phyloP scores from a whole-genome alignment of 2,888 invertebrate species.

The Drosophila eohydei region DNA sequence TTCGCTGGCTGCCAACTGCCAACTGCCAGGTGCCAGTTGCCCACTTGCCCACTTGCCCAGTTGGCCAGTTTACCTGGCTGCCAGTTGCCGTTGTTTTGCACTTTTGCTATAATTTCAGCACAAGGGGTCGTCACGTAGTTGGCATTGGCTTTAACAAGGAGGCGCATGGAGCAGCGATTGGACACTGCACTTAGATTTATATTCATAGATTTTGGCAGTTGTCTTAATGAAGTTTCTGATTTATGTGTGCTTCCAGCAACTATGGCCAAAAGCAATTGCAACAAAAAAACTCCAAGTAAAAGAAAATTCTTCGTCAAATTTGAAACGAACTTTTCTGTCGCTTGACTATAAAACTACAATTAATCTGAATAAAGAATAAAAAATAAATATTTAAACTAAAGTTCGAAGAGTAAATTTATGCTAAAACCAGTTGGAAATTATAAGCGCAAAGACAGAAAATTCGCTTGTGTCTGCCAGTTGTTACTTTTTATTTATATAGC shows the following conservation, averaged over 20 bases:
- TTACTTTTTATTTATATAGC: background rate
- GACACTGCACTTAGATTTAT: slow-evolving; percentile 65
- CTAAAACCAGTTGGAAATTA: background rate
- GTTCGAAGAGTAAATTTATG: background rate
- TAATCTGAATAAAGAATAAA: too few relatives aligned
- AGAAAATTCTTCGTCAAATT: background rate
- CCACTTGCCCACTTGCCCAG: slow-evolving; percentile 1
- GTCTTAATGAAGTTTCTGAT: slow-evolving; percentile 78
- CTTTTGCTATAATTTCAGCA: slow-evolving; percentile 51
- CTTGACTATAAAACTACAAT: too few relatives aligned
- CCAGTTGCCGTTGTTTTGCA: slow-evolving; percentile 36
- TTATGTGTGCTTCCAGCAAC: slow-evolving; percentile 50
- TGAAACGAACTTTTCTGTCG: background rate
- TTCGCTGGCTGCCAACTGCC: slow-evolving; percentile 50
- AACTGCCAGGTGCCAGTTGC: slow-evolving; percentile 20
- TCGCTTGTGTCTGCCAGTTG: background rate
- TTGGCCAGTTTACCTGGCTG: slow-evolving; percentile 15
- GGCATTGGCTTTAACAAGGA: slow-evolving; percentile 20
- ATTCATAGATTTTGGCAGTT: slow-evolving; percentile 76
- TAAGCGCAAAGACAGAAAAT: background rate
- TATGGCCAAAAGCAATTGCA: background rate
- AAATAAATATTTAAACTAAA: background rate
- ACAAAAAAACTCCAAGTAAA: slow-evolving; percentile 4
- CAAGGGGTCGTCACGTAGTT: slow-evolving; percentile 63
- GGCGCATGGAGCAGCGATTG: slow-evolving; percentile 6